Evolutionary conservation across 2,113 vertebrate species (phyloP).

Genomic region (Arenaria interpres): DNA sequence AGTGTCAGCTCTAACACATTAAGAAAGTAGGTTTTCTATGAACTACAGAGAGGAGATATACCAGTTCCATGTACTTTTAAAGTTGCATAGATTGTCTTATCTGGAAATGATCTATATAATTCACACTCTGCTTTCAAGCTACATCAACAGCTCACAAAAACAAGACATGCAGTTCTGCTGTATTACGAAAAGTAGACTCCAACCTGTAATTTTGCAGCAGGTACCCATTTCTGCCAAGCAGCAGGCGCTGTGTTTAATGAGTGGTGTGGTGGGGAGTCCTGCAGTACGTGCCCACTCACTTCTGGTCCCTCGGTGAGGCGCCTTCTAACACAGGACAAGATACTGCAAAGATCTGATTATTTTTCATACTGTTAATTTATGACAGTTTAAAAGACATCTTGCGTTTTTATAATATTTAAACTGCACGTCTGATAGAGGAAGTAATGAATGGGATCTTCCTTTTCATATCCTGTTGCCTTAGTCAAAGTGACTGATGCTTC

Average conservation of each 20-base stretch:
- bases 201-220: background rate
- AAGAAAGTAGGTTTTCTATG: background rate
- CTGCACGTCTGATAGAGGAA: background rate
- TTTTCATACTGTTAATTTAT: background rate
- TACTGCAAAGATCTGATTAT: background rate
- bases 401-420: background rate
- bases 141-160: background rate
- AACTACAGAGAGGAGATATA: background rate
- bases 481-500: background rate
- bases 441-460: background rate
- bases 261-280: background rate
- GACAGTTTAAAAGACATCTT: background rate
- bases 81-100: background rate
- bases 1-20: background rate
- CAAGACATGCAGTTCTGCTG: background rate
- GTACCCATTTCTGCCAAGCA: background rate
- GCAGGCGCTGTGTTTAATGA: background rate
- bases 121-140: background rate
- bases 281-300: fast-evolving
- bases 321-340: background rate
- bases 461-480: background rate
- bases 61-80: background rate
- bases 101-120: background rate
- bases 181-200: background rate
- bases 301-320: background rate